These are phyloP conservation scores for Eleginops maclovinus DNA, from an alignment of 2,113 vertebrate genomes.

Conservation along the genomic window DNA sequence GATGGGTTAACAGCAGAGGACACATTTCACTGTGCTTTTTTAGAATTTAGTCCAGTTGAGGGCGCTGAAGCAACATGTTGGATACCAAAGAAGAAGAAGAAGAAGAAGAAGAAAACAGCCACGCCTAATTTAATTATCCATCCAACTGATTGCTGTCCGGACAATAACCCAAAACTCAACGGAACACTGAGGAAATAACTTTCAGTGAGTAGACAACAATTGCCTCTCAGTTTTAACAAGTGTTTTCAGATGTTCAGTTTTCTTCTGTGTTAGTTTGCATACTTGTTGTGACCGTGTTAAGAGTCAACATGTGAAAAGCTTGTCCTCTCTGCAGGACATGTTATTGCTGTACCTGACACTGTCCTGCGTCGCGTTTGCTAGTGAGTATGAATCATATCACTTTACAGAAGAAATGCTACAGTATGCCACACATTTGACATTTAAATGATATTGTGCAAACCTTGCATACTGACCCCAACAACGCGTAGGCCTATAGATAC, in stretches of 20 bases:
- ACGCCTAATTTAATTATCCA: no score
- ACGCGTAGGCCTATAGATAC: no score
- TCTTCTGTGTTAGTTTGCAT: not conserved
- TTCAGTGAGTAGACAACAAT: not conserved
- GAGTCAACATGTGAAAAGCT: not conserved
- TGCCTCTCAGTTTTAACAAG: not conserved
- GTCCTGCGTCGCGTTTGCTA: not conserved
- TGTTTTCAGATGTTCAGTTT: not conserved
- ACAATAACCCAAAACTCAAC: not conserved
- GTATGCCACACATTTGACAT: not conserved
- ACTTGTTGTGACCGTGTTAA: not conserved
- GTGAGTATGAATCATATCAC: constrained; percentile 18
- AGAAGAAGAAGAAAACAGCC: no score
- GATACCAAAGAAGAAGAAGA: no score
- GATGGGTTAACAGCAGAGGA: no score
- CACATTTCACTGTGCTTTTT: no score
- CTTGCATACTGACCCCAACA: no score
- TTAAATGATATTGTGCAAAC: not conserved
- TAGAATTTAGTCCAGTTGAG: no score
- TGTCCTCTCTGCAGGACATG: constrained; percentile 30
- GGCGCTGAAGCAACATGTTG: no score
- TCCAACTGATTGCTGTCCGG: no score
- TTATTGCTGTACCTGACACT: not conserved
- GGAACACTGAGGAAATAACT: not conserved
- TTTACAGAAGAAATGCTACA: not conserved